Evolutionary conservation across 53 echinoderm and acorn worm genomes (phyloP), one percentile per base, ranked within the genome.

Genomic region (Henricia sp.): DNA sequence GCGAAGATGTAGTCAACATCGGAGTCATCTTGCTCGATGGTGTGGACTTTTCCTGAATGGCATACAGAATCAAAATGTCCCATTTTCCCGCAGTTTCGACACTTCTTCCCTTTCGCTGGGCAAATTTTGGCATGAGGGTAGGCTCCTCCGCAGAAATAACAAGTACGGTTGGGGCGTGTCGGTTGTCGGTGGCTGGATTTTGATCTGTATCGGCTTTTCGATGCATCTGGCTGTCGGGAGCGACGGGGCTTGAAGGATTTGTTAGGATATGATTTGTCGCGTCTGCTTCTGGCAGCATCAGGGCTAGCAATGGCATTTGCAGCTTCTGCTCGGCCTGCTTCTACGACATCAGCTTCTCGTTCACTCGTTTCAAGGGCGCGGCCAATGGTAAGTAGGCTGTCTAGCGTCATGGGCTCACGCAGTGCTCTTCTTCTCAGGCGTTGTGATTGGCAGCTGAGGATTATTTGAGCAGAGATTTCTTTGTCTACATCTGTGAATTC

Each of bases 91-190:
- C 84, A 89, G 52, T 74, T 84, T 17, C 83, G 53, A 48, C 89
- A 89, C 55, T 67, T 65, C 64, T 89, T 71, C 14, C 76, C 84
- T 65, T 85, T 40, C 14, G 89, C 89, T 64, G 84, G 89, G 37
- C 89, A 89, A 27, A 24, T 36, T 26, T 64, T 23, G 33, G 48
- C 29, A 27, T 89, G 89, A 3, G 89, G 89, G 68, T 84, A 89
- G 19, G 37, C 42, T 27, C 89, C 85, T 67, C 76, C 85, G 76
- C 89, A 76, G 24, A 74, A 65, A 50, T 67, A 84, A 34, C 89
- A 89, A 24, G 54, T 74, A 52, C 56, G 52, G 11, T 28, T 52
- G 16, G 66, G 36, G 66, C 65, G 65, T 55, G 53, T 27, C n/a
- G 74, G 34, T 52, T 52, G 36, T 9, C 74, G 69, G 26, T 69